Percentiles rank a stretch among this genome's conserved stretches.
These are phyloP conservation scores for Carassius gibelio DNA, from an alignment of 2,113 vertebrate species.

Conservation along the genomic window DNA sequence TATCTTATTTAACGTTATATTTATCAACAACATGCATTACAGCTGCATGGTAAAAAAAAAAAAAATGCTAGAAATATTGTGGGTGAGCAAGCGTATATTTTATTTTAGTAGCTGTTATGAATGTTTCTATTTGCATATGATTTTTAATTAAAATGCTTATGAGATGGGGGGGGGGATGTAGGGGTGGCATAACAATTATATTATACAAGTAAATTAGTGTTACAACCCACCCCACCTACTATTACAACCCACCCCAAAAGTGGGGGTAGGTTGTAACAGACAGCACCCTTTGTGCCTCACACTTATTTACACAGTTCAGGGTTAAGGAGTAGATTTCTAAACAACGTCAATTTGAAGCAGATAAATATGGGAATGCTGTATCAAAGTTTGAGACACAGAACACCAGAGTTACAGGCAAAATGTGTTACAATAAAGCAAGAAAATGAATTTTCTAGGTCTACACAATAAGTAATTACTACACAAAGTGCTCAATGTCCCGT, in stretches of 20 bases:
- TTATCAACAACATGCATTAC: not conserved
- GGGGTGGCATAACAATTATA: conserved; percentile 12
- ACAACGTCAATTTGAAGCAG: not conserved
- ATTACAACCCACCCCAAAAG: not conserved
- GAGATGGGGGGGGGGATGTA: conserved; percentile 11
- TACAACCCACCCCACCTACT: not conserved
- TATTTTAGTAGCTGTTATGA: not conserved
- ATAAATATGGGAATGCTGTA: not conserved
- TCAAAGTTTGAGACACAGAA: not conserved
- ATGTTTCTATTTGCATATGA: not conserved
- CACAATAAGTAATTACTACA: not conserved
- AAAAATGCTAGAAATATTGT: not conserved
- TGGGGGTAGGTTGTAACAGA: not conserved
- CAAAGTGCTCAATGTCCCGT: not conserved
- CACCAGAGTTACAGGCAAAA: not conserved
- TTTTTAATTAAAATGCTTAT: not conserved
- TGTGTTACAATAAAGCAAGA: not conserved
- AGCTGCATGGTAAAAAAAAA: not conserved
- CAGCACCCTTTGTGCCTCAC: not conserved
- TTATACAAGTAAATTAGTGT: conserved; percentile 14
- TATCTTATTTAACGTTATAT: not conserved
- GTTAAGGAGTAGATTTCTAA: not conserved
- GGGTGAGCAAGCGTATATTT: not conserved
- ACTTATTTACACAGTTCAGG: not conserved
- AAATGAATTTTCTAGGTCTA: not conserved